phyloP scores from a whole-genome alignment of 2,888 invertebrate genomes.

The Polydrusus pterygomalis region DNA sequence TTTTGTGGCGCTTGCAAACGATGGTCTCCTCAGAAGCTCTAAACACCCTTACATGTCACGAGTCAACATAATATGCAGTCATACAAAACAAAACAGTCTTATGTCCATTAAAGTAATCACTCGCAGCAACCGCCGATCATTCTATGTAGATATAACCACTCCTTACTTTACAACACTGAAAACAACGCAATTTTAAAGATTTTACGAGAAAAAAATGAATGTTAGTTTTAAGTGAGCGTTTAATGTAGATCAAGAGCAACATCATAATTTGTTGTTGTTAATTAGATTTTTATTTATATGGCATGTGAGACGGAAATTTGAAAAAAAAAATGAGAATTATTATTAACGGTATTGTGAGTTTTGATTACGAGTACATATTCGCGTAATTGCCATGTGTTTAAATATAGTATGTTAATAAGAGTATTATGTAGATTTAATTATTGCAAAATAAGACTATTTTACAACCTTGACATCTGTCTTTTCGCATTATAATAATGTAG shows the following conservation, averaged over 20 bases:
- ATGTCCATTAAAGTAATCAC: conserved; percentile 7
- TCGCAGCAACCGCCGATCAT: neutral
- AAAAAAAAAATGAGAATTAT: conserved; percentile 2
- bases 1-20: too few species aligned
- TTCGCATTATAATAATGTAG: neutral
- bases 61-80: neutral
- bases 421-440: conserved; percentile 9
- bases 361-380: neutral
- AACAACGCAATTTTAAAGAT: conserved; percentile 10
- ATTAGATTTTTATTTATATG: conserved; percentile 6
- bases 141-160: conserved; percentile 18
- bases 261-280: conserved; percentile 26
- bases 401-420: neutral
- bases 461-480: conserved; percentile 5
- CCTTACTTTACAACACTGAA: neutral
- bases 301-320: neutral
- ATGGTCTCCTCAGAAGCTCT: too few species aligned
- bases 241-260: conserved; percentile 38
- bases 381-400: neutral
- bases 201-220: conserved; percentile 16
- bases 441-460: neutral
- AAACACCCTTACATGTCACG: too few species aligned
- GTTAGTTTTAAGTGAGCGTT: conserved; percentile 4
- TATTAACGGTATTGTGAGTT: conserved; percentile 5
- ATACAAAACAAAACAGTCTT: neutral